Evolutionary conservation across 2,797 vertebrate species (phyloP).

Genomic region (Erethizon dorsatum): DNA sequence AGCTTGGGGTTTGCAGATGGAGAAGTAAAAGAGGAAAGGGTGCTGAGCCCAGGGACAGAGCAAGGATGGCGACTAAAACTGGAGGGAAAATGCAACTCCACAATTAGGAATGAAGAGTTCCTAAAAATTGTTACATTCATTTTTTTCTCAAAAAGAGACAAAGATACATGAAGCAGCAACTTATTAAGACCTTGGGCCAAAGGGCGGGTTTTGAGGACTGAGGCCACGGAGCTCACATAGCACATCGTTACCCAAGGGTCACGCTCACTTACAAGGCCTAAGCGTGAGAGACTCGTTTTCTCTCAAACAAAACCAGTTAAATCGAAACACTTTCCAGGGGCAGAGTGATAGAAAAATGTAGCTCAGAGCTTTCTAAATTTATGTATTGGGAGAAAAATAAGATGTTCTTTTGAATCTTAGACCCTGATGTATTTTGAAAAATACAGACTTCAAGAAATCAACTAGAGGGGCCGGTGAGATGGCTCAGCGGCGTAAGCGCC

Average conservation of each 20-base stretch:
- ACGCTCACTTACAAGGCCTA: not conserved
- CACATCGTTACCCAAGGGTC: not conserved
- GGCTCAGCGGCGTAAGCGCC: too few relatives aligned
- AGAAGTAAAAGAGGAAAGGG: not conserved
- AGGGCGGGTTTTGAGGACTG: constrained; percentile 13
- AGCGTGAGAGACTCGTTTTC: constrained; percentile 28
- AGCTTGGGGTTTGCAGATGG: not conserved
- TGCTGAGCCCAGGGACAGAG: not conserved
- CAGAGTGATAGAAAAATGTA: not conserved
- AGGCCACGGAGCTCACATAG: not conserved
- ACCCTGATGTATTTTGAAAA: constrained; percentile 26
- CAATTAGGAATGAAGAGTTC: not conserved
- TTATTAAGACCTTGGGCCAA: constrained; percentile 27
- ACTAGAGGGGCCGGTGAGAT: too few relatives aligned
- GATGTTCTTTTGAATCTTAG: constrained; percentile 25
- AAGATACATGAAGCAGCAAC: not conserved
- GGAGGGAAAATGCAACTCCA: not conserved
- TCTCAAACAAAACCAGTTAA: constrained; percentile 65
- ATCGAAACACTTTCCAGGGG: constrained; percentile 64
- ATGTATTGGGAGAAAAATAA: not conserved
- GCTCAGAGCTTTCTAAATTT: constrained; percentile 27
- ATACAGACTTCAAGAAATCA: not conserved
- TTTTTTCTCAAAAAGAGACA: constrained; percentile 4
- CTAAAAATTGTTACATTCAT: not conserved
- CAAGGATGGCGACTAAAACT: not conserved